These are phyloP conservation scores for Trichomalopsis sarcophagae DNA, from an alignment of 1,140 invertebrate species.

Conservation along the genomic window DNA sequence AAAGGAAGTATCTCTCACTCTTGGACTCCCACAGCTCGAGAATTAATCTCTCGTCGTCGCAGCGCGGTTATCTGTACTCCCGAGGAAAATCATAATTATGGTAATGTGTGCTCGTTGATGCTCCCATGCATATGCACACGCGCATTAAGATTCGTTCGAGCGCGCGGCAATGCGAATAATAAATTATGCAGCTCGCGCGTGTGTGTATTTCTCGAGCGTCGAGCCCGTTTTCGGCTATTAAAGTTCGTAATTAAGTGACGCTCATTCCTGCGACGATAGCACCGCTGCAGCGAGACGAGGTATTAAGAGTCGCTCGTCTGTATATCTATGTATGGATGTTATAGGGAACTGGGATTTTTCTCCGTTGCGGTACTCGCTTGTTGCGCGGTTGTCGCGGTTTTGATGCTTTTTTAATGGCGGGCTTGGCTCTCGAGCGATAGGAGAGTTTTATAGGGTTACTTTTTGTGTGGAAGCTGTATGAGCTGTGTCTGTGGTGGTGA, in stretches of 20 bases:
- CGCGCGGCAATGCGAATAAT: conserved; percentile 42
- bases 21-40: background rate
- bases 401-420: too few relatives aligned
- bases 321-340: too few relatives aligned
- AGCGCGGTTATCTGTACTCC: conserved; percentile 53
- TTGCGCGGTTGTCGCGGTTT: too few relatives aligned
- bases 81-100: conserved; percentile 61
- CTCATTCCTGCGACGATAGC: background rate
- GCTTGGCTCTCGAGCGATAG: too few relatives aligned
- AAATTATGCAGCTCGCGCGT: conserved; percentile 26
- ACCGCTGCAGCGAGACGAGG: background rate
- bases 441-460: too few relatives aligned
- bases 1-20: background rate
- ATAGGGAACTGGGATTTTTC: too few relatives aligned
- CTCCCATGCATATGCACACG: conserved; percentile 53
- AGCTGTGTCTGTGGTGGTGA: too few relatives aligned
- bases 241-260: conserved; percentile 11
- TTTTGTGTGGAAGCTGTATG: too few relatives aligned
- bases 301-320: background rate
- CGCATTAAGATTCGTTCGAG: conserved; percentile 49
- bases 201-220: background rate
- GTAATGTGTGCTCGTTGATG: conserved; percentile 43
- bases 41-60: conserved; percentile 53
- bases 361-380: too few relatives aligned
- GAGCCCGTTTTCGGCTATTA: conserved; percentile 7